Base-by-base conservation (phyloP, 2,888 invertebrate species). In the Galeopsomyia nigrocyanea region DNA sequence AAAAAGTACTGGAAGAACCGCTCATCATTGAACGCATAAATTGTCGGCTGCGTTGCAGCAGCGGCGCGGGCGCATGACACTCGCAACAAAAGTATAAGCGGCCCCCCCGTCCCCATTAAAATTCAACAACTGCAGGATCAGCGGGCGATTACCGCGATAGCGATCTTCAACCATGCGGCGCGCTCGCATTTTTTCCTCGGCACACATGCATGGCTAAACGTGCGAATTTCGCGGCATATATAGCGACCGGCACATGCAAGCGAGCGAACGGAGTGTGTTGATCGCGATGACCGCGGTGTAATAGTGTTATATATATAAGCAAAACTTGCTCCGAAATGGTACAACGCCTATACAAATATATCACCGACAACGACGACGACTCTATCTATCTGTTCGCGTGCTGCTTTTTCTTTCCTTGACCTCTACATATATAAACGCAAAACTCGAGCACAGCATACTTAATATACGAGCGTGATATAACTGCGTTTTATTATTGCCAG, bases 121-220 rank as follows among this genome's bases (percentile, higher is more conserved):
- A 66, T 66, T 66, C 66, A 66, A 58, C 57, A 50, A 66, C 56
- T 64, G 64, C 64, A 64, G 63, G 51, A 57, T 49, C 56, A 47
- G 22, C 19, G 13, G 17, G 21, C 46, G 64, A 55, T 65, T 65
- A 65, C 21, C 13, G 10, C 49, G 66, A 66, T 66, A 66, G 57
- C 17, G 14, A 66, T 66, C 66, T 66, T 26, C 16, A 16, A 13
- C 13, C 13, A 17, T 31, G 9, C 17, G 26, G 13, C 56, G 0
- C 56, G n/a, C 56, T 21, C 56, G 57, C 57, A 21, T 57, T 57
- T 19, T 56, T 39, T 31, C 10, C 58, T 17, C 47, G 71, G 64
- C 74, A 65, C 65, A 58, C 51, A 68, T 65, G 65, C 71, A 71
- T 71, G 62, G 57, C 60, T 74, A 71, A 74, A 74, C 68, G 68